These are phyloP conservation scores for Brachionus plicatilis DNA, from an alignment of 1,140 invertebrate genomes.

Conservation along the genomic window DNA sequence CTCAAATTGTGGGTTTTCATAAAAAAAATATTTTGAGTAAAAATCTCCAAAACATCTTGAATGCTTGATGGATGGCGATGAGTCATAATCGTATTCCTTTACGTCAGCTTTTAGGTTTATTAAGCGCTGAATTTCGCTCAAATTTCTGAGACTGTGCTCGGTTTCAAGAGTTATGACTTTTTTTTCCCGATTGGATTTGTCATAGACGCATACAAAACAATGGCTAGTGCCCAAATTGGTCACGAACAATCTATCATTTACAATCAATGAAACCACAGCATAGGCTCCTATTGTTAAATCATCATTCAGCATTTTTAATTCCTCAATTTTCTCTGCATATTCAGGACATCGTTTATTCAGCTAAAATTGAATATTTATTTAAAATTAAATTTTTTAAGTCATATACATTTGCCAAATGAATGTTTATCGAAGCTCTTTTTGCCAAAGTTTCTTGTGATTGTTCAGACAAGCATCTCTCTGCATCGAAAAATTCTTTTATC, in stretches of 20 bases:
- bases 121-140: not conserved
- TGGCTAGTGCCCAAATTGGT: constrained; percentile 26
- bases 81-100: not conserved
- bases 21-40: not conserved
- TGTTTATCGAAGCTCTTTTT: not conserved
- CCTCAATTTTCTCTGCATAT: not conserved
- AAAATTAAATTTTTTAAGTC: not conserved
- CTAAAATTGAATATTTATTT: not conserved
- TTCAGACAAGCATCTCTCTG: not conserved
- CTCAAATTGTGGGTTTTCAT: not conserved
- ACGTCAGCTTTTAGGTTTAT: not conserved
- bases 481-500: not conserved
- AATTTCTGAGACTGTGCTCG: constrained; percentile 13
- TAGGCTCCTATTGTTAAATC: not conserved
- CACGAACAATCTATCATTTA: constrained; percentile 16
- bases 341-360: not conserved
- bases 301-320: not conserved
- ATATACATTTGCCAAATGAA: not conserved
- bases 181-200: not conserved
- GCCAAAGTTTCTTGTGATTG: not conserved
- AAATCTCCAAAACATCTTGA: constrained; percentile 28
- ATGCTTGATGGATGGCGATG: not conserved
- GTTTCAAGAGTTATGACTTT: not conserved
- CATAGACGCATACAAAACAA: constrained; percentile 5
- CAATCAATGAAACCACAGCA: not conserved